These are phyloP conservation scores for Mamestra brassicae DNA, from an alignment of 2,888 invertebrate genomes.

Conservation along the genomic window DNA sequence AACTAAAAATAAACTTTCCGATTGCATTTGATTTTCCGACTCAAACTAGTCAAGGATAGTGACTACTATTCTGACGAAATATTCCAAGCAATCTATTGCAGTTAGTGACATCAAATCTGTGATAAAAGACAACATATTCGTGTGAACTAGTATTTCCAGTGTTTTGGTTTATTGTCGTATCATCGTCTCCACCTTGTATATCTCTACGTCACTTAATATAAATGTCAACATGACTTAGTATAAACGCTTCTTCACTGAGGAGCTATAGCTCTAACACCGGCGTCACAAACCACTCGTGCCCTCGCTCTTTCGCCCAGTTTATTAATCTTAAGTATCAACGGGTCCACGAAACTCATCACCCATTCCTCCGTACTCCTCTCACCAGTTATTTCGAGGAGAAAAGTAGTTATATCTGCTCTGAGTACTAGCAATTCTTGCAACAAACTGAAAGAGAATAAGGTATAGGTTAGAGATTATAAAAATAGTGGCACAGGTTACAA, in stretches of 20 bases:
- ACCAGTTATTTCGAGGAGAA: slow-evolving; percentile 90
- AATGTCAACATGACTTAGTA: not conserved
- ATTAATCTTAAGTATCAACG: slow-evolving; percentile 79
- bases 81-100: too few species aligned
- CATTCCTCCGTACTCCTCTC: slow-evolving; percentile 92
- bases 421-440: slow-evolving; percentile 75
- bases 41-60: too few species aligned
- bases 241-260: not conserved
- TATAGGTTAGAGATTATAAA: not conserved
- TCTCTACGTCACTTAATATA: not conserved
- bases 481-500: not conserved
- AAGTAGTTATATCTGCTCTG: slow-evolving; percentile 87
- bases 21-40: too few species aligned
- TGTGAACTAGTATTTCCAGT: too few species aligned
- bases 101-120: too few species aligned
- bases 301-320: slow-evolving; percentile 76
- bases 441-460: slow-evolving; percentile 53
- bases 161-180: too few species aligned
- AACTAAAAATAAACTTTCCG: too few species aligned
- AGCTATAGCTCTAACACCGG: slow-evolving; percentile 62
- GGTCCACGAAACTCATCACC: slow-evolving; percentile 90
- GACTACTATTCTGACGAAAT: too few species aligned
- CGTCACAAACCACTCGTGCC: slow-evolving; percentile 49
- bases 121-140: too few species aligned
- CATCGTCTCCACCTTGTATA: not conserved